Conservation (phyloP, 2,113 vertebrate genomes). For the Ahaetulla prasina region DNA sequence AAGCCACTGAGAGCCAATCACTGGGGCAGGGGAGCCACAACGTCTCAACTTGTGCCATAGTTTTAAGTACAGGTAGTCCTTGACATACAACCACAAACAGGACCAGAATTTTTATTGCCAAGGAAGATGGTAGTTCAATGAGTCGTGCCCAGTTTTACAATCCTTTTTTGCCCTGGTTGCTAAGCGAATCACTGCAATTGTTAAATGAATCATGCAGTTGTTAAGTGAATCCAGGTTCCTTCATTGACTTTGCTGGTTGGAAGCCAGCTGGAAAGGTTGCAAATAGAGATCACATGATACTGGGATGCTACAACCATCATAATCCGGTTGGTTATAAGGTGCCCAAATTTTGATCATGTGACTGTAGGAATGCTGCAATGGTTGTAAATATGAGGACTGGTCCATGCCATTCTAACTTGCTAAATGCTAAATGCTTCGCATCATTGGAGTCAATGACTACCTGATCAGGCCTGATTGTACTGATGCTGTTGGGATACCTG, state of each 20-base stretch:
- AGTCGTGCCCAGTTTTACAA: too few relatives aligned
- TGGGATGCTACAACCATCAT: neutral
- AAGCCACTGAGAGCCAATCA: fast-evolving
- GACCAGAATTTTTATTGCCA: neutral
- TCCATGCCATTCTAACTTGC: neutral
- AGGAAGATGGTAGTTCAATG: neutral
- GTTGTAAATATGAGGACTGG: neutral
- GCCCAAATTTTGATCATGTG: neutral
- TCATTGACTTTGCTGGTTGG: neutral
- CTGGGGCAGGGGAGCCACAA: neutral
- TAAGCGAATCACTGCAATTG: neutral
- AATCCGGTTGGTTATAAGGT: neutral
- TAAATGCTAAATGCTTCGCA: neutral
- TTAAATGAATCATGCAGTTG: neutral
- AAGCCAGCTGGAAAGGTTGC: neutral
- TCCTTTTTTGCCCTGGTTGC: neutral
- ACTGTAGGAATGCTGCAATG: neutral
- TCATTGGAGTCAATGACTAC: neutral
- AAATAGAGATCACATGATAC: neutral
- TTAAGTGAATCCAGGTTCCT: neutral
- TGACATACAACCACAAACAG: neutral
- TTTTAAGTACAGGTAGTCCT: neutral
- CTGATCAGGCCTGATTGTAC: neutral
- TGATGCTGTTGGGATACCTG: conserved; percentile 64
- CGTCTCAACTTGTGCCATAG: neutral